phyloP scores from a whole-genome alignment of 2,113 vertebrate species.

The Murina feae region DNA sequence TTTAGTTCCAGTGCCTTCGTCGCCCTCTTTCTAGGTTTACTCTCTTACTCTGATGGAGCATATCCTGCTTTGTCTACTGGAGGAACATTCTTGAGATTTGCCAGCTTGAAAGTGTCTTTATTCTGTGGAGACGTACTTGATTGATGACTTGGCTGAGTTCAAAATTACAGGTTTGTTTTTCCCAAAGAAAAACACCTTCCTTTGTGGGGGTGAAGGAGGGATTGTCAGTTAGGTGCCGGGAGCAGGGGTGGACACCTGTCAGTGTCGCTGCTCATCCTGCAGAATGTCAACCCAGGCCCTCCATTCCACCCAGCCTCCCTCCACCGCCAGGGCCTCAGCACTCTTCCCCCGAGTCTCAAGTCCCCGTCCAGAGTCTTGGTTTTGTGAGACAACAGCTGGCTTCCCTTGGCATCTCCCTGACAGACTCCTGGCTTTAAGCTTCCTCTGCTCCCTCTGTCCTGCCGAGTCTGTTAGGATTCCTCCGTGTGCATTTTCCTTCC shows the following conservation, averaged over 20 bases:
- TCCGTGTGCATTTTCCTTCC: neutral
- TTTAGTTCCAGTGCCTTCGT: neutral
- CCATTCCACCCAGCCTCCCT: neutral
- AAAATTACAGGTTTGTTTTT: constrained; percentile 21
- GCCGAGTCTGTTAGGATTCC: neutral
- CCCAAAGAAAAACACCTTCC: neutral
- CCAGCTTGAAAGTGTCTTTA: neutral
- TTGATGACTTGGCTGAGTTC: neutral
- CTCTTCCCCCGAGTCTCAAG: neutral
- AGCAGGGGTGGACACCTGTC: neutral
- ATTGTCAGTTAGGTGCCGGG: neutral
- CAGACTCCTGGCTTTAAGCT: neutral
- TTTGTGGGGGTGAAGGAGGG: neutral
- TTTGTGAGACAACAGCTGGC: neutral
- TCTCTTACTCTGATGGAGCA: neutral
- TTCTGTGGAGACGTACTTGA: neutral
- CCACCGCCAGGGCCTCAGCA: neutral
- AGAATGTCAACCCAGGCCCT: neutral
- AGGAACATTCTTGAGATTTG: neutral
- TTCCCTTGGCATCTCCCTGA: neutral
- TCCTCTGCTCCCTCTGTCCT: neutral
- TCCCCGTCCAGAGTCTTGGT: neutral
- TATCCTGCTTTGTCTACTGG: neutral
- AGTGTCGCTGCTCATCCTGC: neutral
- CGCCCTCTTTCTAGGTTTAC: neutral